These are phyloP conservation scores for Pampus argenteus DNA, from an alignment of 2,797 vertebrate genomes.

Conservation along the genomic window DNA sequence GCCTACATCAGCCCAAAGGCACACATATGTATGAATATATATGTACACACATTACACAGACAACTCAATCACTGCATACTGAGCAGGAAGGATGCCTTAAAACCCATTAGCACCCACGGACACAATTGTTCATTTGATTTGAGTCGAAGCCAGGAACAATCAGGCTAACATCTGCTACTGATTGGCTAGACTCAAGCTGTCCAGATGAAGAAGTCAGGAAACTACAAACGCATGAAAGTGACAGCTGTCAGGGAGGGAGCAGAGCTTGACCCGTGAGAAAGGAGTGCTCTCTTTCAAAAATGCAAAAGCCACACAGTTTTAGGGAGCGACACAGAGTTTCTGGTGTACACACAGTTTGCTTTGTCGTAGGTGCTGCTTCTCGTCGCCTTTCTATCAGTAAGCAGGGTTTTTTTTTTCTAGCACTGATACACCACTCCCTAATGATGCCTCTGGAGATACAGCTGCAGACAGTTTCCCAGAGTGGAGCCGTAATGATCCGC, in stretches of 20 bases:
- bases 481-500: constrained; percentile 76
- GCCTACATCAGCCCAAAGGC: constrained; percentile 69
- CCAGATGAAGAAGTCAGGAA: constrained; percentile 61
- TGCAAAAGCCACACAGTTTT: constrained; percentile 22
- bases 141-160: constrained; percentile 42
- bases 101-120: constrained; percentile 37
- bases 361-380: constrained; percentile 13
- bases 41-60: constrained; percentile 1
- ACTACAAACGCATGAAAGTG: constrained; percentile 46
- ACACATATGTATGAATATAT: constrained; percentile 5
- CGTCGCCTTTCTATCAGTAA: constrained; percentile 49
- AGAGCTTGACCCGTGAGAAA: constrained; percentile 30
- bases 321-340: constrained; percentile 21
- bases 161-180: constrained; percentile 59
- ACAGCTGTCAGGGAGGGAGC: constrained; percentile 54
- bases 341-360: constrained; percentile 31
- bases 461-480: constrained; percentile 71
- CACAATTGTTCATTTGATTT: constrained; percentile 55
- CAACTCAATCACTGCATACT: constrained; percentile 30
- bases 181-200: constrained; percentile 46
- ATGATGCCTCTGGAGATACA: constrained; percentile 84
- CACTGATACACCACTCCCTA: constrained; percentile 71
- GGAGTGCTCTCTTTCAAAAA: constrained; percentile 23
- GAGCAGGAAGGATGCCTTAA: constrained; percentile 27
- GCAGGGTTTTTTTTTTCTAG: constrained; percentile 16